Conservation (phyloP, 2,797 vertebrate genomes). For the Pangasius larnaudii region DNA sequence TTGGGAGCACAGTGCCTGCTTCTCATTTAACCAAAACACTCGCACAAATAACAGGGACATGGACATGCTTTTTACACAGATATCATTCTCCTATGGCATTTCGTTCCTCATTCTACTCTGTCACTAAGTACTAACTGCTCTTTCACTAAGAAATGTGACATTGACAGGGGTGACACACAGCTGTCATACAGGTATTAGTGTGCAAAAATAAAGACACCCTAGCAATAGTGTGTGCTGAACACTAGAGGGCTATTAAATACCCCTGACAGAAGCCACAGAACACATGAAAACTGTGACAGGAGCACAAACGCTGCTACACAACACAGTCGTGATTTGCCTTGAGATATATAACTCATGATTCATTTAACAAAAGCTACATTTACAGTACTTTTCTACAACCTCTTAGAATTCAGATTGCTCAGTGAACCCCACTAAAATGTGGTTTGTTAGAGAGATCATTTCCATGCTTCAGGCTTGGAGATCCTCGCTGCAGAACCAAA, state of each 20-base stretch:
- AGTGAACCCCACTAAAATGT: background rate
- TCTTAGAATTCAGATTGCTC: background rate
- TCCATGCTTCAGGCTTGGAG: background rate
- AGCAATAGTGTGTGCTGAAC: constrained; percentile 26
- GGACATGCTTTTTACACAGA: background rate
- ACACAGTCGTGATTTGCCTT: background rate
- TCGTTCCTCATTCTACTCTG: background rate
- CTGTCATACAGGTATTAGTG: background rate
- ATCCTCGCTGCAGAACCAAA: background rate
- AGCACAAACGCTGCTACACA: background rate
- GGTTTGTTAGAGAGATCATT: no score
- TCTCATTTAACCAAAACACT: constrained; percentile 47
- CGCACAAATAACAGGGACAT: constrained; percentile 8
- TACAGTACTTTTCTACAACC: background rate
- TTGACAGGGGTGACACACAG: background rate
- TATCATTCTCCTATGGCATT: background rate
- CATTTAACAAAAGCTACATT: background rate
- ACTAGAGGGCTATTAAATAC: constrained; percentile 18
- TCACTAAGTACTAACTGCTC: background rate
- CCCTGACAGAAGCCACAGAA: background rate
- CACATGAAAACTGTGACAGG: background rate
- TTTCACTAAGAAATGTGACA: background rate
- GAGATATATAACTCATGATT: background rate
- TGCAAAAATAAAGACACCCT: background rate
- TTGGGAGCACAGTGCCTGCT: constrained; percentile 30